A percentile compares a stretch with the other conserved stretches of the same genome.
Conservation (phyloP, 1,140 invertebrate species). For the Orchestia grillus region DNA sequence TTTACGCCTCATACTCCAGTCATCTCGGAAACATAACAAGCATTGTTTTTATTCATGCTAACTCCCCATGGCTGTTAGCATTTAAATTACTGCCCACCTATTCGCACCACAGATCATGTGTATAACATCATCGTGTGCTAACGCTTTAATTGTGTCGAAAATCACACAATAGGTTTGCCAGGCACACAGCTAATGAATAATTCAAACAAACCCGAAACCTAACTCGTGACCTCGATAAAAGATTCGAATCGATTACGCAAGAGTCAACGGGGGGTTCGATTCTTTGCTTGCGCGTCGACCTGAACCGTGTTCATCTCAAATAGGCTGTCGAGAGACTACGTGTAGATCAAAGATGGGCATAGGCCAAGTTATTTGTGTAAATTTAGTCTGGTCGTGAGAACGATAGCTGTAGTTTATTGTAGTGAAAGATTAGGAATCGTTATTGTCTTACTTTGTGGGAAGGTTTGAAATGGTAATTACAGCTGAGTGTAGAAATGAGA, state of each 20-base stretch:
- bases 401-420: neutral
- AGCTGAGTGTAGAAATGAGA: too few species aligned
- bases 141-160: neutral
- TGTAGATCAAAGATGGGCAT: neutral
- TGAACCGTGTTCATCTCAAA: neutral
- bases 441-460: neutral
- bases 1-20: too few species aligned
- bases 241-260: constrained; percentile 7
- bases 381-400: neutral
- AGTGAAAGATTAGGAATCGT: neutral
- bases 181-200: neutral
- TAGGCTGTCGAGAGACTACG: neutral
- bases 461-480: neutral
- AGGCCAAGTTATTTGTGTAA: neutral
- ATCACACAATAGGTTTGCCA: neutral
- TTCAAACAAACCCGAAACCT: neutral
- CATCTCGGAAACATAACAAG: neutral
- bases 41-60: neutral
- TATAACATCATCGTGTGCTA: neutral
- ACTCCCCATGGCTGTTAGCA: neutral
- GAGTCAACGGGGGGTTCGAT: neutral
- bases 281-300: neutral
- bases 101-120: neutral
- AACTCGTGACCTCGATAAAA: neutral
- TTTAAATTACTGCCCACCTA: neutral